Evolutionary conservation across 2,113 vertebrate species (phyloP), one percentile per base, ranked within the genome.

Genomic region (Mormyrus iriodes): DNA sequence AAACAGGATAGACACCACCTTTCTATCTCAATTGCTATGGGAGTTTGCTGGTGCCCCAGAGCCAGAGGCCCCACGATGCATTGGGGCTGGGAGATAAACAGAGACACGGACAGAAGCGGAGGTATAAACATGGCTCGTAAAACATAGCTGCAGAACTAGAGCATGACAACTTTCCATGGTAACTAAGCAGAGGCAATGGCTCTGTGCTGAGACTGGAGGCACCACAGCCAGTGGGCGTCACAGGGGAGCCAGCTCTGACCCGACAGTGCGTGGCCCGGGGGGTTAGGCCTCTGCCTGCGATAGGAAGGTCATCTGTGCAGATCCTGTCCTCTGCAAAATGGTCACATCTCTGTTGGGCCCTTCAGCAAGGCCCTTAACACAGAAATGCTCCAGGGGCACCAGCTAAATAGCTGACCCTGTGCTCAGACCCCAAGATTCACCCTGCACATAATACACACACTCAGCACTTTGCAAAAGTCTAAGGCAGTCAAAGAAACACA

Each of bases 1-100:
- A 91, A 92, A 93, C 91, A 94, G 92, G 93, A 94, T 88, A 61
- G 69, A 83, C 42, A 90, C 88, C 35, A 89, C 88, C 65, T 90
- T 88, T 4, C 79, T 44, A 31, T 85, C 88, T 58, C 10, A 10
- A 87, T 42, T 17, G 24, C 52, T 15, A 19, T 7, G 27, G 85
- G 85, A 35, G 52, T 84, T 82, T n/a, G 39, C 44, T 82, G 76
- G 5, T 12, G 15, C 15, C 42, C 8, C 19, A 9, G 82, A 84
- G 21, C 82, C 82, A 48, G 42, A 24, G 79, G 79, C 79, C 79
- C 44, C 39, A 0, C 19, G 82, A n/a, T 48, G 9, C 73, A 19
- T 79, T 79, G 15, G 69, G 31, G 27, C 35, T 24, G 35, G 73
- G 73, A 79, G 73, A 76, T 39, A 76, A 39, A 13, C 31, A 39